Evolutionary conservation across 2,113 vertebrate genomes (phyloP), one percentile per base, ranked within the genome.

Genomic region (Tretioscincus oriximinensis): DNA sequence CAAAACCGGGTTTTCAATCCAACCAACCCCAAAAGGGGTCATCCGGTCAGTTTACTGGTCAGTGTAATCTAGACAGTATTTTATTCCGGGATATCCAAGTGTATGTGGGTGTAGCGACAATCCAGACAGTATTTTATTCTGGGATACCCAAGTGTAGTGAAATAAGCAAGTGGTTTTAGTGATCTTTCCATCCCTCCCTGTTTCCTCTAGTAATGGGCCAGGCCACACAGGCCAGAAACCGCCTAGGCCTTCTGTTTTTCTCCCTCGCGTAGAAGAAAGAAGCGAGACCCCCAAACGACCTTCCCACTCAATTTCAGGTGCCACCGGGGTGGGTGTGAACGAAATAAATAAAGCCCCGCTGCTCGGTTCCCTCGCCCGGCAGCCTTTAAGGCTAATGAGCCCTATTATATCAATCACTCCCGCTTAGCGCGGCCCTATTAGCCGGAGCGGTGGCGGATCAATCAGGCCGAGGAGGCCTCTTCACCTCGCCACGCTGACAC

Each of bases 381-480:
- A 60, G 66, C 85, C 68, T 10, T 0, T 16, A 51, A 66, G 73
- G 65, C 67, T 85, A 58, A 77, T n/a, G 80, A 81, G 89, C 65
- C 65, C 60, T 61, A 0, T 0, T 3, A 0, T 58, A 92, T 92
- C 90, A 81, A 89, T 92, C 91, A 85, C 0, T 0, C 49, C 35
- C 24, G 78, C 84, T 68, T 11, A 0, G 74, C 0, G 2, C 29
- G 78, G 82, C 81, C 45, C 84, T 83, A 28, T 86, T 87, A 90
- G 76, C 0, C 0, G 76, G 65, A 88, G 70, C 91, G 74, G 0
- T 81, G 54, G 65, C 84, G 79, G 87, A 61, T 90, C 92, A 91
- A 93, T 92, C 90, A 93, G 89, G 78, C 88, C 89, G 92, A 93
- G 88, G 35, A 41, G 35, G 35, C 2, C 84, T 87, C 88, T 88